These are phyloP conservation scores for Pseudomyrmex gracilis DNA, from an alignment of 1,140 invertebrate species.

Conservation along the genomic window DNA sequence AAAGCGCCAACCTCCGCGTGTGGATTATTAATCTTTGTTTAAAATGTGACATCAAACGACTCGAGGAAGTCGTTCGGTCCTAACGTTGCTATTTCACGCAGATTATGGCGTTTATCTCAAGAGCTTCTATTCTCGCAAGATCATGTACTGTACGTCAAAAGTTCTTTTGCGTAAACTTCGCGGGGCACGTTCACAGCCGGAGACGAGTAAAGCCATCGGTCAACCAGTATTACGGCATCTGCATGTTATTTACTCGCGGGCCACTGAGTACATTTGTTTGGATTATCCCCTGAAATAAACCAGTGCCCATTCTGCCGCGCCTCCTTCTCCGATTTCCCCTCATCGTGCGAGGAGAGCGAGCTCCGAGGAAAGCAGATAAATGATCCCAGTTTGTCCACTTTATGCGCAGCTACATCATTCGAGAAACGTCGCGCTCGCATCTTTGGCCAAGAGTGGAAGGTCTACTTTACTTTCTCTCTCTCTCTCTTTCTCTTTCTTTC, in stretches of 20 bases:
- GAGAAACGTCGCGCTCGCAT: slow-evolving; percentile 72
- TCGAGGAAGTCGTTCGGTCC: slow-evolving; percentile 1
- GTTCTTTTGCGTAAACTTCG: slow-evolving; percentile 48
- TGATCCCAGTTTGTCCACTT: slow-evolving; percentile 82
- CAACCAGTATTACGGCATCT: slow-evolving; percentile 86
- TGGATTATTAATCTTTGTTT: neutral
- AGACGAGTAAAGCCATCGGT: slow-evolving; percentile 84
- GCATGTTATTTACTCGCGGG: slow-evolving; percentile 86
- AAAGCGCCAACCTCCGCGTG: neutral
- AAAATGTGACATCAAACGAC: neutral
- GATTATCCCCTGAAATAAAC: slow-evolving; percentile 86
- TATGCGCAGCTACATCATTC: slow-evolving; percentile 81
- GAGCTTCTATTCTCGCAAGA: slow-evolving; percentile 21
- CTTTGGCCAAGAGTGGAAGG: slow-evolving; percentile 48
- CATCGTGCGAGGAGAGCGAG: slow-evolving; percentile 65
- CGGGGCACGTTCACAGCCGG: slow-evolving; percentile 71
- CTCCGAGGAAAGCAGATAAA: slow-evolving; percentile 82
- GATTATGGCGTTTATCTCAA: slow-evolving; percentile 45
- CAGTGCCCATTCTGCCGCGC: slow-evolving; percentile 73
- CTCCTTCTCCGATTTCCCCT: slow-evolving; percentile 73
- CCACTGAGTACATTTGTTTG: slow-evolving; percentile 86
- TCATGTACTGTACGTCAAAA: slow-evolving; percentile 54
- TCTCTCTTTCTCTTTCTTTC: neutral
- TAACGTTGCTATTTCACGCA: slow-evolving; percentile 35
- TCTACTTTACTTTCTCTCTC: slow-evolving; percentile 3